Evolutionary conservation across 2,113 vertebrate species (phyloP).

Genomic region (Protobothrops mucrosquamatus): DNA sequence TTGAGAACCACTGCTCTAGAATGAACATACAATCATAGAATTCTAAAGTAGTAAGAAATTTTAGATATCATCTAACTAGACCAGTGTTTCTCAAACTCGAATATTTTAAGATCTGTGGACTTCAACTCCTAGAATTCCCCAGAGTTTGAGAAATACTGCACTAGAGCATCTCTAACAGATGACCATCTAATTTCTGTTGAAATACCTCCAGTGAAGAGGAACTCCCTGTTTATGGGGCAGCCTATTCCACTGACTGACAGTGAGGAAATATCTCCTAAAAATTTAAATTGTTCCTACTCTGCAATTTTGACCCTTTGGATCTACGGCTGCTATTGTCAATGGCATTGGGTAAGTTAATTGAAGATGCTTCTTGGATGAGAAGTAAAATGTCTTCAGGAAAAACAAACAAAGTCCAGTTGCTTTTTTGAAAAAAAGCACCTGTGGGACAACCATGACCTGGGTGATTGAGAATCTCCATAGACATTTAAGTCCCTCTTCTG

Average conservation of each 20-base stretch:
- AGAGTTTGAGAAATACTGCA: background rate
- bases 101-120: background rate
- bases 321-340: background rate
- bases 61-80: background rate
- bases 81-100: background rate
- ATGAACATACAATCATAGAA: background rate
- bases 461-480: no score
- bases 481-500: no score
- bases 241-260: background rate
- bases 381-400: background rate
- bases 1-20: no score
- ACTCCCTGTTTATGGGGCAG: background rate
- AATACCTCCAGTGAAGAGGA: background rate
- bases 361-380: background rate
- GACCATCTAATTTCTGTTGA: background rate
- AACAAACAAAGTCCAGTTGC: background rate
- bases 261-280: no score
- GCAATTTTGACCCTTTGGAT: background rate
- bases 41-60: background rate
- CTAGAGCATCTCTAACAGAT: background rate
- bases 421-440: background rate
- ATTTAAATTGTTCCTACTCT: background rate
- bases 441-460: no score
- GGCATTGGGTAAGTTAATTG: background rate
- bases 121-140: background rate